Conservation (phyloP, 2,113 vertebrate genomes). For the Tursiops truncatus region DNA sequence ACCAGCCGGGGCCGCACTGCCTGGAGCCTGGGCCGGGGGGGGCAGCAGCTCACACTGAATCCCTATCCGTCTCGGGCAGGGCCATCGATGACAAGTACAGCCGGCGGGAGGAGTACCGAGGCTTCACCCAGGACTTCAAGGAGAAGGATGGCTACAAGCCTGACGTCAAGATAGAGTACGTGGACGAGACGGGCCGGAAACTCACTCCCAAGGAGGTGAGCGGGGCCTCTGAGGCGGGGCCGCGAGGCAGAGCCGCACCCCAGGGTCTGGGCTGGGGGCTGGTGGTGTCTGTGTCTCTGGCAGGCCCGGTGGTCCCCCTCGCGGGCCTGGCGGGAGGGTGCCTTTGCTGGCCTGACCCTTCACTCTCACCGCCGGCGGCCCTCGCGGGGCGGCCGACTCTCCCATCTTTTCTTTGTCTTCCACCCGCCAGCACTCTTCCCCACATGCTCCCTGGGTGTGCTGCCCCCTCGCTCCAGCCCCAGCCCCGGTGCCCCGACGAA, state of each 20-base stretch:
- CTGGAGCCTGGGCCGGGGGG: accelerated
- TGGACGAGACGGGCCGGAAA: conserved; percentile 93
- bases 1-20: accelerated
- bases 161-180: conserved; percentile 94
- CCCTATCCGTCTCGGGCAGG: conserved; percentile 69
- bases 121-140: conserved; percentile 96
- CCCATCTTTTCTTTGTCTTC: accelerated
- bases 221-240: background rate
- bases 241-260: accelerated
- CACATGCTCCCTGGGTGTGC: accelerated
- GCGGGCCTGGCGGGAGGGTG: background rate
- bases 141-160: conserved; percentile 92
- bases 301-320: background rate
- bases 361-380: background rate
- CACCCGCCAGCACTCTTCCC: accelerated
- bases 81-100: conserved; percentile 95
- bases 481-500: too few relatives aligned
- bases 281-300: background rate
- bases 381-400: background rate
- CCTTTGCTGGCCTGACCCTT: background rate
- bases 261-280: background rate
- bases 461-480: too few relatives aligned
- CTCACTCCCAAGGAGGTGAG: conserved; percentile 92
- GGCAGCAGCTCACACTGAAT: accelerated
- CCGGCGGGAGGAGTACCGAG: conserved; percentile 92